These are phyloP conservation scores for Candoia aspera DNA, from an alignment of 2,113 vertebrate species.

Conservation along the genomic window DNA sequence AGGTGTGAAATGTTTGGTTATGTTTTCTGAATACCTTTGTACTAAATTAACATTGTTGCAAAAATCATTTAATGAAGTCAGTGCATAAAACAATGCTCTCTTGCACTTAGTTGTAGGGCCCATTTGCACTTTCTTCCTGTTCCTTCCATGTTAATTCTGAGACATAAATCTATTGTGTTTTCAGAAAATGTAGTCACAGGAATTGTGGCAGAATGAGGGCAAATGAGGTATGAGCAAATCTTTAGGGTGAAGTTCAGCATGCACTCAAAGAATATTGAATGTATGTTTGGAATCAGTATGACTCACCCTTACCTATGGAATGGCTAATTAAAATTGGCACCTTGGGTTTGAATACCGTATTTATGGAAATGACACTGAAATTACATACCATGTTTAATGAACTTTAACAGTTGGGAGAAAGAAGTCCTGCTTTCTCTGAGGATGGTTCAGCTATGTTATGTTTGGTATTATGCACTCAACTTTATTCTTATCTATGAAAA, in stretches of 20 bases:
- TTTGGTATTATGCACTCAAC: constrained; percentile 77
- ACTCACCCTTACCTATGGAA: constrained; percentile 58
- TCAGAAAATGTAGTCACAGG: neutral
- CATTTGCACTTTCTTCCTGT: neutral
- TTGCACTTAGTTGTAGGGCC: neutral
- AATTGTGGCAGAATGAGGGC: neutral
- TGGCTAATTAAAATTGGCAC: constrained; percentile 49
- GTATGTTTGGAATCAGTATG: constrained; percentile 51
- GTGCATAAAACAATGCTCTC: constrained; percentile 37
- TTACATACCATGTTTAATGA: constrained; percentile 47
- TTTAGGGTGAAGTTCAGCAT: neutral
- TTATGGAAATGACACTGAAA: constrained; percentile 52
- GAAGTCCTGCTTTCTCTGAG: constrained; percentile 77
- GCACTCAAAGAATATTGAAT: neutral
- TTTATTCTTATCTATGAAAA: constrained; percentile 77
- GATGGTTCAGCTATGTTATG: constrained; percentile 80
- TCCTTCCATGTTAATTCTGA: neutral
- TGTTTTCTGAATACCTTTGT: constrained; percentile 37
- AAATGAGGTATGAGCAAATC: neutral
- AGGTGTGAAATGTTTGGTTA: constrained; percentile 53
- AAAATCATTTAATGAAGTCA: constrained; percentile 61
- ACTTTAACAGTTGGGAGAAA: constrained; percentile 43
- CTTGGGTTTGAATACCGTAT: constrained; percentile 42
- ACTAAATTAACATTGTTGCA: constrained; percentile 33
- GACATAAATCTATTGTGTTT: neutral